Conservation (phyloP, 1,140 invertebrate species). For the Apolygus lucorum region DNA sequence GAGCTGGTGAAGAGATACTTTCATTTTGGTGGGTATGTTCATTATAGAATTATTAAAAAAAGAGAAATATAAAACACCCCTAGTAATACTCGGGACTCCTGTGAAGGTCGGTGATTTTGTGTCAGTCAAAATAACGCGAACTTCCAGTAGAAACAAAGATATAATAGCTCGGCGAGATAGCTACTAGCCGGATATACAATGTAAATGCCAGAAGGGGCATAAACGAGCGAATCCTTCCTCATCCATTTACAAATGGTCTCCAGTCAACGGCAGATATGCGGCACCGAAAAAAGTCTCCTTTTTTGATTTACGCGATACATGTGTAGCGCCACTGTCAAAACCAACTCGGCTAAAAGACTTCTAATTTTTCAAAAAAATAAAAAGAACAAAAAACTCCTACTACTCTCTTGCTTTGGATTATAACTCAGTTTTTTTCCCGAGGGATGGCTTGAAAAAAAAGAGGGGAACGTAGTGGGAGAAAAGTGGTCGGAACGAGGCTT, state of each 20-base stretch:
- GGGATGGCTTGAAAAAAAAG: background rate
- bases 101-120: too few species aligned
- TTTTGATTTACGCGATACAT: slow-evolving; percentile 15
- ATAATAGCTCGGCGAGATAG: too few species aligned
- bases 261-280: background rate
- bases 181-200: background rate
- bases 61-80: too few species aligned
- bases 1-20: too few species aligned
- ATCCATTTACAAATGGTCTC: slow-evolving; percentile 1
- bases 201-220: background rate
- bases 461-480: background rate
- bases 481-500: too few species aligned
- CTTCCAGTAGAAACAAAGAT: too few species aligned
- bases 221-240: background rate
- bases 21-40: too few species aligned
- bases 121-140: too few species aligned
- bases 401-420: background rate
- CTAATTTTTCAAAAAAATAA: background rate
- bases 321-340: slow-evolving; percentile 10
- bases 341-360: slow-evolving; percentile 8
- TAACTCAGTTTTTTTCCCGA: background rate
- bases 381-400: background rate
- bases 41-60: too few species aligned
- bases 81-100: too few species aligned
- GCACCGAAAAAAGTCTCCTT: background rate